Base-by-base conservation (phyloP, 2,888 invertebrate genomes). In the Dyspetes luteomarginatus region DNA sequence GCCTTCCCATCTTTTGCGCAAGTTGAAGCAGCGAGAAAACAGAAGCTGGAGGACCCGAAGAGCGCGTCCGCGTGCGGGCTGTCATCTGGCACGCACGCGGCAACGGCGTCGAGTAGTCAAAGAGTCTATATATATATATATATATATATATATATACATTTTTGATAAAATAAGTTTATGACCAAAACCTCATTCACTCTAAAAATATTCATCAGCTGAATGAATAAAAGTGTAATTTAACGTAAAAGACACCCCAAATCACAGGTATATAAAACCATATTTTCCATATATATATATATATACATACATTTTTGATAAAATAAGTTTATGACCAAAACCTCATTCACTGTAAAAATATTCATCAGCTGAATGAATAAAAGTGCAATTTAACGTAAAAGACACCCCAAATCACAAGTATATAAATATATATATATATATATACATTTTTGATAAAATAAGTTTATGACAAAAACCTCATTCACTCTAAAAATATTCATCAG, bases 61-160 rank as follows among this genome's bases (percentile, higher is more conserved):
- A 48, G 41, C 12, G 50, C 45, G 81, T 81, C 81, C 83, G 79
- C 81, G 83, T 83, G 83, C 83, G 81, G 77, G 60, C 81, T 81
- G 83, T 83, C 83, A 81, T 83, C 83, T 83, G 83, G 81, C 77
- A 69, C 81, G 76, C 83, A 83, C 79, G 83, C 83, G 83, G 83
- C 73, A 69, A 60, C 68, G 56, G 45, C 58, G 55, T 58, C 82
- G 73, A 71, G 22, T 26, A 58, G 55, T 68, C 72, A 15, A 22
- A 30, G 28, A 45, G 43, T 28, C 73, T 15, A 60, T 24, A n/a
- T n/a, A 62, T 15, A 28, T 17, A 4, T 22, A 41, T 45, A 43
- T 55, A 19, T 15, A 15, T 43, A 48, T n/a, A 12, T 24, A 24
- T 4, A 60, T 48, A 69, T 30, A 22, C 36, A 77, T 56, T 43